These are phyloP conservation scores for Rotaria macrura DNA, from an alignment of 2,888 invertebrate genomes.

Conservation along the genomic window DNA sequence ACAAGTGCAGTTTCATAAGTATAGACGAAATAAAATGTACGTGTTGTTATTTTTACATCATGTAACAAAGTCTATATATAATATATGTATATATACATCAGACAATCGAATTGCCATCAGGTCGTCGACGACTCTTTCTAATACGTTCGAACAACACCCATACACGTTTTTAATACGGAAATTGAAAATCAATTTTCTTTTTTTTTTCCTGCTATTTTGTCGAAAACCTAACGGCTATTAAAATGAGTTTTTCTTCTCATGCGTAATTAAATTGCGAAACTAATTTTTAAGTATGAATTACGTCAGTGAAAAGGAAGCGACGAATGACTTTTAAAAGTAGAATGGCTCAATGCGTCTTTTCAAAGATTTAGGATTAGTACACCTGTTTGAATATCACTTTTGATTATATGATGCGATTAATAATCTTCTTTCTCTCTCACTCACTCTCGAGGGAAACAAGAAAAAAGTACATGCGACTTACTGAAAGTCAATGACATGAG, in stretches of 20 bases:
- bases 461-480: neutral
- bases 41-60: neutral
- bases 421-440: neutral
- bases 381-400: neutral
- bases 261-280: neutral
- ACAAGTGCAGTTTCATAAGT: neutral
- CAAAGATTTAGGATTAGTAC: neutral
- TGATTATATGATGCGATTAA: neutral
- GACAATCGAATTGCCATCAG: neutral
- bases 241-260: neutral
- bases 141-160: neutral
- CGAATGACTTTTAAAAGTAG: neutral
- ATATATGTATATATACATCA: neutral
- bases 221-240: neutral
- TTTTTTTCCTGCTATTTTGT: neutral
- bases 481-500: neutral
- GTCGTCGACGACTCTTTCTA: neutral
- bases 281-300: neutral
- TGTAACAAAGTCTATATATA: no score
- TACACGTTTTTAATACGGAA: neutral
- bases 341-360: neutral
- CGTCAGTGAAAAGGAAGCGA: neutral
- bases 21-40: neutral
- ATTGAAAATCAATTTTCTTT: neutral
- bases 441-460: neutral